Conservation (phyloP, 1,140 invertebrate species). For the Habropoda laboriosa region DNA sequence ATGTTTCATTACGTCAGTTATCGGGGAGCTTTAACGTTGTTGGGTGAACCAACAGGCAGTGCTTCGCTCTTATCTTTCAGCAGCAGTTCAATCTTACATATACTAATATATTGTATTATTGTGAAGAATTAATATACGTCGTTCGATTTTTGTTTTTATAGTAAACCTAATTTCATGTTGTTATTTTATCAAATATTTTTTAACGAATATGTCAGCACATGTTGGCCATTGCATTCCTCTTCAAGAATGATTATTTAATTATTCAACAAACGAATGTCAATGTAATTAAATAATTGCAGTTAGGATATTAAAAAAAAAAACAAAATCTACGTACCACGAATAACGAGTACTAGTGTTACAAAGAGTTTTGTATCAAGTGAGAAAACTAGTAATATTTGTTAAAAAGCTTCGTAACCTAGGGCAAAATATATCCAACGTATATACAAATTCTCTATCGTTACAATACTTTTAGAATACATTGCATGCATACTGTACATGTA, state of each 20-base stretch:
- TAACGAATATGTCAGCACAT: too few relatives aligned
- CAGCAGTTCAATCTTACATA: constrained; percentile 3
- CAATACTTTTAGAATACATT: not conserved
- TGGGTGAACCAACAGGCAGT: constrained; percentile 51
- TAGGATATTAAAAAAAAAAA: not conserved
- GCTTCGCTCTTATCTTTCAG: constrained; percentile 40
- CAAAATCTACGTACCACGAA: too few relatives aligned
- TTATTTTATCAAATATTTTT: not conserved
- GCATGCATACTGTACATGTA: not conserved
- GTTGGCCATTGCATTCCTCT: not conserved
- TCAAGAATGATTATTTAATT: not conserved
- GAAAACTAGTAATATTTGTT: not conserved
- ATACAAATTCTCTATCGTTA: not conserved
- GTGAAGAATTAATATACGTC: not conserved
- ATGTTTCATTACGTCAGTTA: constrained; percentile 8
- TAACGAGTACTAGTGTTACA: too few relatives aligned
- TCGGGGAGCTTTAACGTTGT: constrained; percentile 22
- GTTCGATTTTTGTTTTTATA: not conserved
- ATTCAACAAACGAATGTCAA: not conserved
- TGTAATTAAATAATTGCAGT: not conserved
- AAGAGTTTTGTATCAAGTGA: too few relatives aligned
- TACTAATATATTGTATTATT: not conserved
- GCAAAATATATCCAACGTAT: not conserved
- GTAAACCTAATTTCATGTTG: not conserved
- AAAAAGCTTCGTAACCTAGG: not conserved